Conservation (phyloP, 2,888 invertebrate genomes). For the Xestia ashworthii region DNA sequence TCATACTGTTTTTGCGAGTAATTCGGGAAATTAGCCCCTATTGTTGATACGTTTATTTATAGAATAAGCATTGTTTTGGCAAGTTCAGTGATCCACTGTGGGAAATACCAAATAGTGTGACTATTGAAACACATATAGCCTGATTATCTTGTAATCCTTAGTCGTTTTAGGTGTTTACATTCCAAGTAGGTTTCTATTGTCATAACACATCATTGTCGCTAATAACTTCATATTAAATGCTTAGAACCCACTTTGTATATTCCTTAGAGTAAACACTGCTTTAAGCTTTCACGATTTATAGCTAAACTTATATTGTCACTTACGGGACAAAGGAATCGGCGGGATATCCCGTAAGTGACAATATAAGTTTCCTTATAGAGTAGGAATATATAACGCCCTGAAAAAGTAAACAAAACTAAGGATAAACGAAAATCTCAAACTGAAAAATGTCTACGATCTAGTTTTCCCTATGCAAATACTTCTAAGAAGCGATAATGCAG, state of each 20-base stretch:
- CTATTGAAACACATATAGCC: conserved; percentile 11
- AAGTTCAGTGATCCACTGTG: conserved; percentile 51
- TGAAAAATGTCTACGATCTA: neutral
- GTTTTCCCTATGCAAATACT: conserved; percentile 11
- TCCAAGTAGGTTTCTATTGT: neutral
- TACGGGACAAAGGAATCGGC: too few species aligned
- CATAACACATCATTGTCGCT: neutral
- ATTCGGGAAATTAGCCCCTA: conserved; percentile 52
- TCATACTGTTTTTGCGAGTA: conserved; percentile 49
- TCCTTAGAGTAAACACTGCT: too few species aligned
- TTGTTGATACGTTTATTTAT: conserved; percentile 54
- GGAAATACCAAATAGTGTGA: conserved; percentile 6
- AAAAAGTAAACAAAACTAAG: neutral
- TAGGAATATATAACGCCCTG: neutral
- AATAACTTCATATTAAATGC: neutral
- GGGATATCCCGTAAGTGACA: too few species aligned
- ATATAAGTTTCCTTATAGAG: too few species aligned
- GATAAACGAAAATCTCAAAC: neutral
- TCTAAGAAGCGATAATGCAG: neutral
- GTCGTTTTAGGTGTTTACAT: neutral
- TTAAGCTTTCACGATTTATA: too few species aligned
- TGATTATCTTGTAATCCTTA: neutral
- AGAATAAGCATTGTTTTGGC: conserved; percentile 43
- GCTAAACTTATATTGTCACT: too few species aligned
- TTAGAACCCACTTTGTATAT: neutral